phyloP scores from a whole-genome alignment of 1,140 invertebrate species.

The Micrasema minimum region DNA sequence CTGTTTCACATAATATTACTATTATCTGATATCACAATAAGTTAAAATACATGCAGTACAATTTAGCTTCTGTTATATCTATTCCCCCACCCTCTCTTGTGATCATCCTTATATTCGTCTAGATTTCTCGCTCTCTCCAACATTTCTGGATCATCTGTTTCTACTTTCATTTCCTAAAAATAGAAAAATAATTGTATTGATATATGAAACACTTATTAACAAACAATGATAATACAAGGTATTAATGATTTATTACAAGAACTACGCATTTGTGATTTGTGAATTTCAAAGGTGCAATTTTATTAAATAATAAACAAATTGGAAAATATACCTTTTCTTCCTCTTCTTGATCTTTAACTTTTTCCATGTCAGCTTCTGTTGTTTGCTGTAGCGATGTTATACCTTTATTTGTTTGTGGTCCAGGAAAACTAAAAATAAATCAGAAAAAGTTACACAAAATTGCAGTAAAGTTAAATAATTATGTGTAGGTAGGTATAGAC shows the following conservation, averaged over 20 bases:
- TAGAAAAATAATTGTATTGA: no score
- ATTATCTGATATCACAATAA: constrained; percentile 1
- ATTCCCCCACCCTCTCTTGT: constrained; percentile 90
- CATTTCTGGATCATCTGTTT: constrained; percentile 81
- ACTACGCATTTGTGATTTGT: no score
- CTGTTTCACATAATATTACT: no score
- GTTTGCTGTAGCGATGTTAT: constrained; percentile 57
- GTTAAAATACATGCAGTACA: background rate
- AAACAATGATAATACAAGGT: no score
- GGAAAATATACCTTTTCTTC: constrained; percentile 53
- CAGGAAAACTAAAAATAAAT: constrained; percentile 56
- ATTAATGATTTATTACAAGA: no score
- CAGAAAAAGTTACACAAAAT: background rate
- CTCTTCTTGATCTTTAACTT: constrained; percentile 56
- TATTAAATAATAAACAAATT: no score
- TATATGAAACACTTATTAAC: no score
- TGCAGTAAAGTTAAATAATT: no score
- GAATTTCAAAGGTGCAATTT: no score
- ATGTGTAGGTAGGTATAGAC: no score
- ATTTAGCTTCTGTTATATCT: constrained; percentile 82
- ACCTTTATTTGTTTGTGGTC: constrained; percentile 53
- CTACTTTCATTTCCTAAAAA: constrained; percentile 70
- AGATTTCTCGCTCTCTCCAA: constrained; percentile 75
- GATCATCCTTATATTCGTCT: constrained; percentile 94
- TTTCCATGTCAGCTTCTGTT: constrained; percentile 55